Conservation (phyloP, 2,113 vertebrate species). For the Chelonoidis abingdonii region DNA sequence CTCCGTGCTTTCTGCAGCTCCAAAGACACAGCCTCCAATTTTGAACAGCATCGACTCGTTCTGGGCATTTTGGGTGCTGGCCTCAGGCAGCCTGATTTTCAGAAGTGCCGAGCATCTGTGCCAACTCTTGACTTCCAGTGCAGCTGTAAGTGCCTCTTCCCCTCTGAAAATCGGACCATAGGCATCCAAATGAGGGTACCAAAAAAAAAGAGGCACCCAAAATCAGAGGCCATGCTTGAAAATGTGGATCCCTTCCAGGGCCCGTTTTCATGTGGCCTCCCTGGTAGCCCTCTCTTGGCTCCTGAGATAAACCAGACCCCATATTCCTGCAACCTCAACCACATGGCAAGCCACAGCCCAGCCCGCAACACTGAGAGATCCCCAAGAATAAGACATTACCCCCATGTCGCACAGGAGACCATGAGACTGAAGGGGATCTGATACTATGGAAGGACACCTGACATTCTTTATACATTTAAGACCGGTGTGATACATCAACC, state of each 20-base stretch:
- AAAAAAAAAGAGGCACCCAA: background rate
- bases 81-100: background rate
- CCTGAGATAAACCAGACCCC: background rate
- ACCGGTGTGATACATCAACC: background rate
- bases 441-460: background rate
- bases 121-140: background rate
- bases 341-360: fast-evolving
- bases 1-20: background rate
- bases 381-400: background rate
- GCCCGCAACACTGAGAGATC: fast-evolving
- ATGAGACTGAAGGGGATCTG: fast-evolving
- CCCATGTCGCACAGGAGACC: background rate
- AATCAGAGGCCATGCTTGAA: background rate
- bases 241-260: background rate
- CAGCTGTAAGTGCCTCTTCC: background rate
- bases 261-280: background rate
- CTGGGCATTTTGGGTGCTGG: fast-evolving
- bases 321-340: background rate
- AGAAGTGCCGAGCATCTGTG: background rate
- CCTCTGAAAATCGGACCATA: background rate
- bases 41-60: fast-evolving
- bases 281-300: background rate
- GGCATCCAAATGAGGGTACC: background rate
- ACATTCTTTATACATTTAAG: background rate
- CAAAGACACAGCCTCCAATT: background rate